Evolutionary conservation across 2,797 vertebrate species (phyloP).

Genomic region (Petrocephalus sullivani): DNA sequence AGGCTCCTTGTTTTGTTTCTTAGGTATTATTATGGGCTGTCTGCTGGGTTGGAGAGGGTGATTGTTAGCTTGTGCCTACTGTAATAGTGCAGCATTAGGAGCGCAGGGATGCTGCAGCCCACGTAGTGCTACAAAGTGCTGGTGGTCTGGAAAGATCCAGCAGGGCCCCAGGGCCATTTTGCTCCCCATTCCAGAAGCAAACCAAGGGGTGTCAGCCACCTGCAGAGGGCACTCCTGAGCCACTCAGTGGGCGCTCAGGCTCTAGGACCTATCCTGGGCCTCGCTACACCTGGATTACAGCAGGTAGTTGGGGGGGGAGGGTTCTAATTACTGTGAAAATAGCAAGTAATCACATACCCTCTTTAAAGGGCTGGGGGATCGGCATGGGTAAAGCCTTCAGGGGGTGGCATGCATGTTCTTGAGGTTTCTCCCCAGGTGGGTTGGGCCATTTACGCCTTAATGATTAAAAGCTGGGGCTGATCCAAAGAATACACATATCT

Average conservation of each 20-base stretch:
- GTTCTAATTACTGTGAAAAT: background rate
- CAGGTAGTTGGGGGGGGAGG: background rate
- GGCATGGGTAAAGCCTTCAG: background rate
- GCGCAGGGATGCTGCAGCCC: conserved; percentile 16
- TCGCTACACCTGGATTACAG: background rate
- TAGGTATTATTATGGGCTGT: background rate
- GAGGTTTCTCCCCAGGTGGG: background rate
- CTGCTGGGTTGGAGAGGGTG: background rate
- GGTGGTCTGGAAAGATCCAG: background rate
- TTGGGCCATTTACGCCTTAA: background rate
- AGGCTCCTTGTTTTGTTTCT: background rate
- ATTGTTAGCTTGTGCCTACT: conserved; percentile 53
- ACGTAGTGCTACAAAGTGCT: background rate
- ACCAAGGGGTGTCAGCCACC: background rate
- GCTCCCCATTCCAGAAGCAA: background rate
- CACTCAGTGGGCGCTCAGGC: background rate
- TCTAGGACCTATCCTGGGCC: background rate
- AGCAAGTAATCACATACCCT: background rate
- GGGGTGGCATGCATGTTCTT: background rate
- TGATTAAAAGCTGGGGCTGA: background rate
- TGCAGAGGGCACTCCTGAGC: background rate
- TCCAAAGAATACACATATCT: background rate
- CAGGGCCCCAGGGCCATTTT: background rate
- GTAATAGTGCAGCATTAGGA: conserved; percentile 61
- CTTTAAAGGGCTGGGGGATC: background rate